Conservation (phyloP, 64 coral and sea anemone genomes). For the Cladopsammia gracilis region DNA sequence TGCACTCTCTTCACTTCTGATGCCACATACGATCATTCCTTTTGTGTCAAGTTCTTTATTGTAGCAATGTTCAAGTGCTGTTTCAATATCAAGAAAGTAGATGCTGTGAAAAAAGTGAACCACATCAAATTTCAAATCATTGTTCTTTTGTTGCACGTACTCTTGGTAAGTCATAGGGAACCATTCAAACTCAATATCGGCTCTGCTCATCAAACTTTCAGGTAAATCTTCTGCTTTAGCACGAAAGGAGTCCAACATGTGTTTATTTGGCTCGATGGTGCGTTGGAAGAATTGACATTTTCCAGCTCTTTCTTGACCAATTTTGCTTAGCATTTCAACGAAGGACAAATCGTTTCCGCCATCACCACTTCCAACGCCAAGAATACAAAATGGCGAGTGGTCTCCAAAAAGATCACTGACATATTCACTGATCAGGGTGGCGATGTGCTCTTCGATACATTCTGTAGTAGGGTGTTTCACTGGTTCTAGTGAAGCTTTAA, state of each 20-base stretch:
- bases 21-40: neutral
- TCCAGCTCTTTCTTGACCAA: neutral
- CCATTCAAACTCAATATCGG: neutral
- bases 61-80: conserved; percentile 15
- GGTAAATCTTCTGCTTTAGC: neutral
- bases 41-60: conserved; percentile 11
- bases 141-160: neutral
- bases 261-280: neutral
- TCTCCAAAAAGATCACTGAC: neutral
- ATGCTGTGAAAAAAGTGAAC: conserved; percentile 60
- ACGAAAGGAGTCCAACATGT: neutral
- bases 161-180: neutral
- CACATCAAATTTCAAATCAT: conserved; percentile 17
- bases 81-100: conserved; percentile 50
- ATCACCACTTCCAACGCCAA: conserved; percentile 1
- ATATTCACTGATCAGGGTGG: neutral
- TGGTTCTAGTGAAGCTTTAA: neutral
- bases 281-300: neutral
- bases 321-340: neutral
- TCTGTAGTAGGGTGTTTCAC: neutral
- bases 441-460: neutral
- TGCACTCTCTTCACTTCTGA: neutral
- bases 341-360: neutral
- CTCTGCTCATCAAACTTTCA: neutral
- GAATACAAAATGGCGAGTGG: neutral